Percentiles rank a stretch among this genome's conserved stretches.
Evolutionary conservation across 2,888 invertebrate genomes (phyloP).

Genomic region (Drosophila kokeensis): DNA sequence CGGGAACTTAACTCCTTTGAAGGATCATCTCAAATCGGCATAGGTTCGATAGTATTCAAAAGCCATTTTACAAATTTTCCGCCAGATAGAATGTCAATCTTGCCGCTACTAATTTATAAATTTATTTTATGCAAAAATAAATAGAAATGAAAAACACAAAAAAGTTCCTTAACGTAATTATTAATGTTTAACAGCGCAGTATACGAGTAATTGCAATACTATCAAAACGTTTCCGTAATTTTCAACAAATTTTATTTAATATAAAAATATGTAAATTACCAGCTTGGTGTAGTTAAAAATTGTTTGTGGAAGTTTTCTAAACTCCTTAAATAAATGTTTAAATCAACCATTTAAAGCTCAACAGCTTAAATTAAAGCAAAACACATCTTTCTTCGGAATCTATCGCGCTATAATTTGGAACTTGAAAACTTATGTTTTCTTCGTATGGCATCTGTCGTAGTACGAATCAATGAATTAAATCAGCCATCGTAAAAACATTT

Average conservation of each 20-base stretch:
- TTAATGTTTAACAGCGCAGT: too few species aligned
- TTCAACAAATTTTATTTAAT: background rate
- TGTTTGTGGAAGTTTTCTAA: background rate
- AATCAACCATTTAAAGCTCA: background rate
- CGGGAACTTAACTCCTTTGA: background rate
- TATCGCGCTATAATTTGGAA: background rate
- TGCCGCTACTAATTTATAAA: too few species aligned
- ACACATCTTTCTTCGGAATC: background rate
- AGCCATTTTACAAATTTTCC: too few species aligned
- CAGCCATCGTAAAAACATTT: background rate
- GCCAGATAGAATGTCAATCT: too few species aligned
- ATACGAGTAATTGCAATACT: too few species aligned
- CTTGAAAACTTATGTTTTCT: background rate
- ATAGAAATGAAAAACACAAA: too few species aligned
- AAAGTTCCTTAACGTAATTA: too few species aligned
- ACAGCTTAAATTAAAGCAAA: background rate
- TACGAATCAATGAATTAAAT: background rate
- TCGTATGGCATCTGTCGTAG: background rate
- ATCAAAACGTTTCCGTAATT: too few species aligned
- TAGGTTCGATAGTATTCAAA: too few species aligned
- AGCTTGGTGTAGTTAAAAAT: background rate
- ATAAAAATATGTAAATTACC: background rate
- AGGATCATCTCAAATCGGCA: background rate
- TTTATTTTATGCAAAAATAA: too few species aligned
- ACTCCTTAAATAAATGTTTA: background rate